Conservation (phyloP, 2,797 vertebrate species). For the Melanotaenia maccullochi region DNA sequence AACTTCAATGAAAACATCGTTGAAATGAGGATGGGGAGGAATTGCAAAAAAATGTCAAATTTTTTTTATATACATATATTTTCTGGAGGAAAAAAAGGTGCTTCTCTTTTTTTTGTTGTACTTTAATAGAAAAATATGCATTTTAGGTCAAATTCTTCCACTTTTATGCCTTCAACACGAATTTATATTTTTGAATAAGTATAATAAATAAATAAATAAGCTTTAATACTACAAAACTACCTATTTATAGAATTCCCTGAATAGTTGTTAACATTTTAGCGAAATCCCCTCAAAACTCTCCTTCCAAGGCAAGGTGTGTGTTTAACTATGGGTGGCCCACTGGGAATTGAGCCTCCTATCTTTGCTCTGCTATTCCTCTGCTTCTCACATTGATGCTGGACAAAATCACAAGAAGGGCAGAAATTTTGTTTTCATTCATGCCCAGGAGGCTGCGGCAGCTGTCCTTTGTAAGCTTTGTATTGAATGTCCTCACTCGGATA, state of each 20-base stretch:
- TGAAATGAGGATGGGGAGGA: not conserved
- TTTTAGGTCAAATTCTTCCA: not conserved
- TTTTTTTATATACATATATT: not conserved
- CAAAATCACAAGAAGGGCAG: slow-evolving; percentile 60
- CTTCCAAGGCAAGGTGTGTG: slow-evolving; percentile 39
- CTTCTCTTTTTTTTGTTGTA: not conserved
- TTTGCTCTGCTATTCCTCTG: slow-evolving; percentile 35
- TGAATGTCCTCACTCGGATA: slow-evolving; percentile 66
- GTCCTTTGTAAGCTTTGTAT: slow-evolving; percentile 68
- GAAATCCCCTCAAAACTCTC: slow-evolving; percentile 13
- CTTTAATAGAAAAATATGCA: not conserved
- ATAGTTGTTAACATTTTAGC: slow-evolving; percentile 13
- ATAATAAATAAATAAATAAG: not conserved
- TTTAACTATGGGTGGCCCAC: slow-evolving; percentile 35
- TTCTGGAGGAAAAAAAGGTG: not conserved
- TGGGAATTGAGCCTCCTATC: slow-evolving; percentile 55
- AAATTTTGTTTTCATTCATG: slow-evolving; percentile 61
- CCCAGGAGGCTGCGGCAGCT: slow-evolving; percentile 57
- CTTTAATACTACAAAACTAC: slow-evolving; percentile 9
- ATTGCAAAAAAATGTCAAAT: not conserved
- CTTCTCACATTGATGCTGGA: slow-evolving; percentile 43
- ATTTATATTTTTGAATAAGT: not conserved
- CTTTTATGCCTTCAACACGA: not conserved
- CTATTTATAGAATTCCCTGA: not conserved
- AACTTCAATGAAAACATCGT: slow-evolving; percentile 8